Conservation (phyloP, 1,140 invertebrate genomes). For the Ctenoplectra terminalis region DNA sequence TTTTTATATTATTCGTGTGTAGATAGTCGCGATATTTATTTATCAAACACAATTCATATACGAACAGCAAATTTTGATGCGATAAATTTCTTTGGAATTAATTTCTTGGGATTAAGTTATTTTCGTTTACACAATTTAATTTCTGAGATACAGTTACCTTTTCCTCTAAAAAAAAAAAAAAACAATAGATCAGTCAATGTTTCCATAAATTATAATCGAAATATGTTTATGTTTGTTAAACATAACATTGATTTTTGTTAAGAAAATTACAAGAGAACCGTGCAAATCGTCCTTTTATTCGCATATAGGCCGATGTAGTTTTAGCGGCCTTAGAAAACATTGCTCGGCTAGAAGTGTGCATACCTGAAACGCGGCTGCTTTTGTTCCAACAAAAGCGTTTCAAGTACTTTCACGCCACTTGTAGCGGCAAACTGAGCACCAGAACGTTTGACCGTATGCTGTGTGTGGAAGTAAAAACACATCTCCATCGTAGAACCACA, state of each 20-base stretch:
- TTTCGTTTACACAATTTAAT: too few species aligned
- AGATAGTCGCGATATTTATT: too few species aligned
- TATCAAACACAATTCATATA: too few species aligned
- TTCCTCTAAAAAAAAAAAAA: too few species aligned
- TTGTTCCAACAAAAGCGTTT: conserved; percentile 23
- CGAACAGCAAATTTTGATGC: too few species aligned
- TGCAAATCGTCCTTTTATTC: neutral
- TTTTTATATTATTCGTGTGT: too few species aligned
- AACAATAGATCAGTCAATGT: too few species aligned
- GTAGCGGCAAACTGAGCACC: neutral
- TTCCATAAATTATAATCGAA: too few species aligned
- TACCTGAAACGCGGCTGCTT: conserved; percentile 20
- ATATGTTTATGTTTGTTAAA: too few species aligned
- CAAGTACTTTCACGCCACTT: conserved; percentile 27
- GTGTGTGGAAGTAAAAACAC: neutral
- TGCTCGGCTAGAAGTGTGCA: neutral
- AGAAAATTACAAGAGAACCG: neutral
- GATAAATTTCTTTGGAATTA: too few species aligned
- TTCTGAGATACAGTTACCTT: too few species aligned
- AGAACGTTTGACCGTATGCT: conserved; percentile 14
- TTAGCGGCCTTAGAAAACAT: conserved; percentile 21
- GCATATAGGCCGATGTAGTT: conserved; percentile 16
- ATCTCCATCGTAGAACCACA: neutral
- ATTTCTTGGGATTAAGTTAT: too few species aligned
- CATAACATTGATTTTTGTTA: neutral